Base-by-base conservation (phyloP, 2,113 vertebrate genomes). In the Spheniscus mendiculus region DNA sequence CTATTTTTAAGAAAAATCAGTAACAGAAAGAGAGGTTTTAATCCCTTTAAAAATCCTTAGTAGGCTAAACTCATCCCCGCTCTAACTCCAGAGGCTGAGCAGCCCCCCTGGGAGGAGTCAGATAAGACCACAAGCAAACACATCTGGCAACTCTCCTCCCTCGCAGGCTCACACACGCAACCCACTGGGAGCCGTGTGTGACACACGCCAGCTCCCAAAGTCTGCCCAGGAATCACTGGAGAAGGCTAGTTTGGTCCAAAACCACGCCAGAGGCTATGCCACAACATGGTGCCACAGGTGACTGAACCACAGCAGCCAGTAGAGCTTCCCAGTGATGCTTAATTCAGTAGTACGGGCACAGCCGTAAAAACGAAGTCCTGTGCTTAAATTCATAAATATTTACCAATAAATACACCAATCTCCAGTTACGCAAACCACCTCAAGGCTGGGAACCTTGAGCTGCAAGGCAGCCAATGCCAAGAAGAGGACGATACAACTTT, bases 151-250 rank as follows among this genome's bases (percentile, higher is more conserved):
- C 9, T 38, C 42, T 72, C 18, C 73, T 52, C 30, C 19, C 10
- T 62, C 32, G 32, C 63, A 70, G 56, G 16, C 40, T 71, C 45
- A 42, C 0, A 3, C 74, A 42, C 0, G 1, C 2, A 0, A 70
- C 34, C 25, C 36, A 50, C 13, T 1, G 0, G 17, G n/a, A 83
- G 53, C 55, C 5, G 1, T 1, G 5, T 19, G 13, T 0, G 0
- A 29, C 21, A 15, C 29, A 47, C 1, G 0, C 38, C 40, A 66
- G 20, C 38, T 74, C 61, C 62, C 38, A 22, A 38, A 38, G 44
- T 9, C 34, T 65, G 20, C 72, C 44, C 3, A 5, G 30, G 38
- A 79, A 53, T 47, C 38, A n/a, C 0, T 7, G 12, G 27, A 63
- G 38, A 63, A 42, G 23, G 30, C 12, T 23, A 36, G 6, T 18